Conservation (phyloP, 2,888 invertebrate genomes). For the Pristionchus entomophagus region DNA sequence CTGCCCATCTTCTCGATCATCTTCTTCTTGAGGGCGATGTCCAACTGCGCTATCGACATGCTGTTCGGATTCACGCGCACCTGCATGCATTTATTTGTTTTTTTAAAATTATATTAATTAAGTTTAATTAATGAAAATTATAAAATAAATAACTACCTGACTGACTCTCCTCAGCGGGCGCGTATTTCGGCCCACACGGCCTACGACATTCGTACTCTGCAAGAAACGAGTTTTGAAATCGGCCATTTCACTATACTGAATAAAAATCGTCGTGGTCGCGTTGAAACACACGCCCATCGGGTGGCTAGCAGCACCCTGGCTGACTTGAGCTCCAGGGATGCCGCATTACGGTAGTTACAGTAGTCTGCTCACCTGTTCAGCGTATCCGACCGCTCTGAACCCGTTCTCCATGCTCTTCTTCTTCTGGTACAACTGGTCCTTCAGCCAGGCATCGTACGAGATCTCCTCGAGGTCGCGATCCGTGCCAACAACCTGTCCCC, state of each 20-base stretch:
- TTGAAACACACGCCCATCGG: no score
- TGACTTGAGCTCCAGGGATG: no score
- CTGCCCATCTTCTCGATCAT: slow-evolving; percentile 75
- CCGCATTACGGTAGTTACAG: no score
- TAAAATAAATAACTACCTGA: no score
- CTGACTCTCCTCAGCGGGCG: slow-evolving; percentile 46
- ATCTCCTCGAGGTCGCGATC: slow-evolving; percentile 69
- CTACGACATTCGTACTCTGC: background rate
- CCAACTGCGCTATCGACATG: slow-evolving; percentile 70
- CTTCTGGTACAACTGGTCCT: slow-evolving; percentile 61
- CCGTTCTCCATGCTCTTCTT: slow-evolving; percentile 62
- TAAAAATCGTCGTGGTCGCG: no score
- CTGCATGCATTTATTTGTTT: slow-evolving; percentile 55
- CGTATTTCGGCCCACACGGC: background rate
- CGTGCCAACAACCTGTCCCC: background rate
- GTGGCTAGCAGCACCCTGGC: no score
- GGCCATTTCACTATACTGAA: no score
- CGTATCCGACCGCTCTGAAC: slow-evolving; percentile 51
- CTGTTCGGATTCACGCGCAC: slow-evolving; percentile 73
- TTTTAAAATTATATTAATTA: no score
- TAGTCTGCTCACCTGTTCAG: slow-evolving; percentile 9
- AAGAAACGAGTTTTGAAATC: background rate
- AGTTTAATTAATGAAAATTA: no score
- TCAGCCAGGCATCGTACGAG: slow-evolving; percentile 70
- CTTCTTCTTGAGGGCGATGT: slow-evolving; percentile 69